Evolutionary conservation across 2,888 invertebrate species (phyloP).

Genomic region (Amiota mariae): DNA sequence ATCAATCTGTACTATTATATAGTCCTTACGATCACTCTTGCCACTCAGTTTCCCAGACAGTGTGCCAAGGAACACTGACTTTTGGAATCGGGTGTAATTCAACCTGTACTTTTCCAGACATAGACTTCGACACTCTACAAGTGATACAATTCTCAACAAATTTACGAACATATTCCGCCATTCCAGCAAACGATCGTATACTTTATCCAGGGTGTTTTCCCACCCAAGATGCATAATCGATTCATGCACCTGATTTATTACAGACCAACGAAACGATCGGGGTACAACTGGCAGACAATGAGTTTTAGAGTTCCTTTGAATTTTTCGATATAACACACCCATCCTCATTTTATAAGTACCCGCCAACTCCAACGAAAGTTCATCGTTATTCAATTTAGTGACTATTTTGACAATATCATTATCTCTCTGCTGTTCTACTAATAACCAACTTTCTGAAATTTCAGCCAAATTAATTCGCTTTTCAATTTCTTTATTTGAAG

Average conservation of each 20-base stretch:
- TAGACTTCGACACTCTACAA: constrained; percentile 24
- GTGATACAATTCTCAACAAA: constrained; percentile 34
- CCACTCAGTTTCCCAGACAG: constrained; percentile 19
- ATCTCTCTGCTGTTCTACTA: constrained; percentile 28
- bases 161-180: constrained; percentile 28
- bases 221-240: constrained; percentile 30
- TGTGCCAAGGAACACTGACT: constrained; percentile 24
- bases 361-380: constrained; percentile 14
- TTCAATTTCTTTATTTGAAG: background rate
- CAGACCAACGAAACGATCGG: constrained; percentile 37
- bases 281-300: constrained; percentile 41
- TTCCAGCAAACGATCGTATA: constrained; percentile 26
- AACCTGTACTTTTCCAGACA: constrained; percentile 30
- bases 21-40: constrained; percentile 14
- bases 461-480: constrained; percentile 1
- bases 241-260: constrained; percentile 29
- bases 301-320: constrained; percentile 41
- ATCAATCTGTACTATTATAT: constrained; percentile 32
- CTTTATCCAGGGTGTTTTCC: constrained; percentile 22
- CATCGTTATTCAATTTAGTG: constrained; percentile 25
- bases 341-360: constrained; percentile 30
- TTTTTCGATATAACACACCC: constrained; percentile 37
- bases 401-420: constrained; percentile 23
- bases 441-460: constrained; percentile 27
- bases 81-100: constrained; percentile 27